Conservation (phyloP, 2,888 invertebrate genomes). For the Mactromeris polynyma region DNA sequence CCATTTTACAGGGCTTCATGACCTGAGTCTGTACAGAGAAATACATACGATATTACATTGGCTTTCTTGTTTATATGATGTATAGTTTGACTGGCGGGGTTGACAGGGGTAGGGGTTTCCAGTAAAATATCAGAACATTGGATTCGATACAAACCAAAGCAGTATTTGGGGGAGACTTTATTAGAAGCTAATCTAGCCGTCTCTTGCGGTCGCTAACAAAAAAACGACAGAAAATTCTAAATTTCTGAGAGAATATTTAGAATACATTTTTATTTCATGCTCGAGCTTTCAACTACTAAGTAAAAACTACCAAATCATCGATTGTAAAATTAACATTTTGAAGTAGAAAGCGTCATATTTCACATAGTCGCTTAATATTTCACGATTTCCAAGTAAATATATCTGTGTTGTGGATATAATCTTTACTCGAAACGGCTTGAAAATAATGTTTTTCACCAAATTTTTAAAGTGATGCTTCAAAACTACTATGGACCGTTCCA, state of each 20-base stretch:
- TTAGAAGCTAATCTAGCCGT: slow-evolving; percentile 24
- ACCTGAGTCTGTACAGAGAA: background rate
- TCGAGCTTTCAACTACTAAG: too few relatives aligned
- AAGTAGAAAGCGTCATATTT: too few relatives aligned
- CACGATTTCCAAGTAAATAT: too few relatives aligned
- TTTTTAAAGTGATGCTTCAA: too few relatives aligned
- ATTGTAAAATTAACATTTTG: too few relatives aligned
- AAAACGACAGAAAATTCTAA: background rate
- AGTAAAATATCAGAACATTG: background rate
- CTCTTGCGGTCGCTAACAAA: slow-evolving; percentile 15
- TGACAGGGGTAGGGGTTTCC: background rate
- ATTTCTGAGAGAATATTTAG: slow-evolving; percentile 1
- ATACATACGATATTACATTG: background rate
- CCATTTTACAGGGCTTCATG: too few relatives aligned
- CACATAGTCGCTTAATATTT: too few relatives aligned
- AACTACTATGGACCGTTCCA: too few relatives aligned
- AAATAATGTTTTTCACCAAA: too few relatives aligned
- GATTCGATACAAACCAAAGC: slow-evolving; percentile 49
- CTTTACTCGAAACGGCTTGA: too few relatives aligned
- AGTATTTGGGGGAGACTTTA: slow-evolving; percentile 31
- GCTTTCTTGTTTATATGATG: background rate
- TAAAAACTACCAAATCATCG: too few relatives aligned
- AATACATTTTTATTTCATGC: background rate
- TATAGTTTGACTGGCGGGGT: background rate
- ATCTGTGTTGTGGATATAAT: too few relatives aligned